Conservation (phyloP, 2,797 vertebrate species). For the Sebastes umbrosus region DNA sequence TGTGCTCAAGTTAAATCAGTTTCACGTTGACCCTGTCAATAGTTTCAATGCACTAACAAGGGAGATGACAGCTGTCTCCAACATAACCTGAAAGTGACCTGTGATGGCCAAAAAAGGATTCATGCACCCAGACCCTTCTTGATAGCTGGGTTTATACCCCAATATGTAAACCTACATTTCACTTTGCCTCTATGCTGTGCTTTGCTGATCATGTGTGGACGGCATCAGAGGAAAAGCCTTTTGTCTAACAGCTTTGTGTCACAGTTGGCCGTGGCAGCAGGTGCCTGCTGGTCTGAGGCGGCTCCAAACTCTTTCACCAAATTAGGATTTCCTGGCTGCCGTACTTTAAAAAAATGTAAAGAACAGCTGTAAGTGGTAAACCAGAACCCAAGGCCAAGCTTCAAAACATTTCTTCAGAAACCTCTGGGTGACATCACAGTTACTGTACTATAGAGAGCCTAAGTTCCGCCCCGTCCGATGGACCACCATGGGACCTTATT, state of each 20-base stretch:
- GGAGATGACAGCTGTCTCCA: not conserved
- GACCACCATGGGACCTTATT: too few relatives aligned
- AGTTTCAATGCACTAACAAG: not conserved
- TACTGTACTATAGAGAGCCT: too few relatives aligned
- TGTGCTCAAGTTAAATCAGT: not conserved
- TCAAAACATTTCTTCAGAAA: not conserved
- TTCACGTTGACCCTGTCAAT: not conserved
- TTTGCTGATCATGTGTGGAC: not conserved
- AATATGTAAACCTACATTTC: not conserved
- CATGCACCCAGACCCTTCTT: not conserved
- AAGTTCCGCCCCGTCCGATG: too few relatives aligned
- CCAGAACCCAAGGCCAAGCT: not conserved
- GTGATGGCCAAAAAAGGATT: not conserved
- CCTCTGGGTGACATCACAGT: not conserved
- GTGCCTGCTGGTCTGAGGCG: too few relatives aligned
- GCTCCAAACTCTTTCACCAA: not conserved
- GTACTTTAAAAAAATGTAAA: not conserved
- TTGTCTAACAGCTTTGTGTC: not conserved
- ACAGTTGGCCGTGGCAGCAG: not conserved
- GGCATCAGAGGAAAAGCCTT: not conserved
- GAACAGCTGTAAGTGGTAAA: not conserved
- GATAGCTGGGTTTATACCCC: not conserved
- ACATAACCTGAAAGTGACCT: not conserved
- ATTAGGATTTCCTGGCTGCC: not conserved
- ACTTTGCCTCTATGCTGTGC: too few relatives aligned